Base-by-base conservation (phyloP, 1,140 invertebrate genomes). In the Sycophila sp. region DNA sequence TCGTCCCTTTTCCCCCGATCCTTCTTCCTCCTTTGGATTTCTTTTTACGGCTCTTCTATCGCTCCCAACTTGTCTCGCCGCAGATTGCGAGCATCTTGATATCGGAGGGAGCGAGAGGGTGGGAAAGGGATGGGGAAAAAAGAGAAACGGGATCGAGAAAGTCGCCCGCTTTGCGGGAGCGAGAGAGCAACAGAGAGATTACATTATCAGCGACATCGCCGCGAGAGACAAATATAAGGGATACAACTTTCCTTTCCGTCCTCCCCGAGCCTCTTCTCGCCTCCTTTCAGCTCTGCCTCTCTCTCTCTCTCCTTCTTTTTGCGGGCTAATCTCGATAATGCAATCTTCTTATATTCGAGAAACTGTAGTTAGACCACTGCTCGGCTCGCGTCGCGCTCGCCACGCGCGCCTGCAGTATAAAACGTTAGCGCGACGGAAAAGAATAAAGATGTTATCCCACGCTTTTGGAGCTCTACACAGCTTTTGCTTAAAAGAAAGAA, bases 81-180 rank as follows among this genome's bases (percentile, higher is more conserved):
- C 60, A 70, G 68, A 70, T 70, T 70, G 47, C 60, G 60, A 70
- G 68, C 60, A 70, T 70, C 51, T 70, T 56, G 68, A 70, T 70
- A 64, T 70, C 51, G 38, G 38, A 30, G n/a, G 22, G 36, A 24
- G 28, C 17, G 34, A 53, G 15, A 55, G 63, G 8, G 58, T 30
- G 11, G 30, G 58, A 45, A 26, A 45, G 26, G 13, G 59, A 34
- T 4, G 19, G 19, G 19, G n/a, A 2, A 19, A n/a, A 47, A 51
- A 19, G 45, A 51, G 45, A 51, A 63, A 7, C 4, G 28, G 17
- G 15, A 30, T 53, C n/a, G 10, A 42, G 58, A 38, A 40, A 59
- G 53, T 56, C 8, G 28, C n/a, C n/a, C 17, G 32, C 17, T 56
- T 22, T 47, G 40, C 17, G 7, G 51, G 51, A 55, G 51, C n/a